These are phyloP conservation scores for Zaprionus lachaisei DNA, from an alignment of 1,140 invertebrate species.

Conservation along the genomic window DNA sequence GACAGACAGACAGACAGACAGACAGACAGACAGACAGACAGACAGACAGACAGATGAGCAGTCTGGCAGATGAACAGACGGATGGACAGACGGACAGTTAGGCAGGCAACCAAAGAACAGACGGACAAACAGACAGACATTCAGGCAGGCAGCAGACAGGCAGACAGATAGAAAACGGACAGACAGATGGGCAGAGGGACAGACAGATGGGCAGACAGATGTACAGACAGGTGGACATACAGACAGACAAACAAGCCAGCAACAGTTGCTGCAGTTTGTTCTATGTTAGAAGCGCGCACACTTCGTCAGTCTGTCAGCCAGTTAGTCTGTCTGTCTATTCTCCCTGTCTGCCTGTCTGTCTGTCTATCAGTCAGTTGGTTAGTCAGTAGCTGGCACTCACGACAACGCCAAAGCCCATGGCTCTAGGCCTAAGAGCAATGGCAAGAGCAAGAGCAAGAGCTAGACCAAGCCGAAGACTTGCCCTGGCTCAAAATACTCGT, in stretches of 20 bases:
- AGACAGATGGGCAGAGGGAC: conserved; percentile 12
- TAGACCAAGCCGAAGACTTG: conserved; percentile 15
- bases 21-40: conserved; percentile 15
- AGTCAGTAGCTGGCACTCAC: conserved; percentile 59
- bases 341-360: conserved; percentile 46
- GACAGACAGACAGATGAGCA: conserved; percentile 11
- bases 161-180: conserved; percentile 20
- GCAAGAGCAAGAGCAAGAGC: not conserved
- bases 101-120: not conserved
- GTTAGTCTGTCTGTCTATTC: conserved; percentile 31
- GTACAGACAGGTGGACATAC: not conserved
- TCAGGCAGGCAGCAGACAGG: conserved; percentile 5
- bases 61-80: conserved; percentile 4
- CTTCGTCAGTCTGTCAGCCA: conserved; percentile 48
- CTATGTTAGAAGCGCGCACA: conserved; percentile 54
- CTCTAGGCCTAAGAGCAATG: not conserved
- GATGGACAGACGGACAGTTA: conserved; percentile 21
- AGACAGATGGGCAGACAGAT: conserved; percentile 17
- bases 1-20: conserved; percentile 16
- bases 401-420: conserved; percentile 25
- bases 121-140: not conserved
- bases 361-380: conserved; percentile 44
- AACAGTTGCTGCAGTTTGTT: conserved; percentile 57
- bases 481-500: not conserved
- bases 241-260: conserved; percentile 13